These are phyloP conservation scores for Oreonectes daqikongensis DNA, from an alignment of 2,797 vertebrate genomes.

Conservation along the genomic window DNA sequence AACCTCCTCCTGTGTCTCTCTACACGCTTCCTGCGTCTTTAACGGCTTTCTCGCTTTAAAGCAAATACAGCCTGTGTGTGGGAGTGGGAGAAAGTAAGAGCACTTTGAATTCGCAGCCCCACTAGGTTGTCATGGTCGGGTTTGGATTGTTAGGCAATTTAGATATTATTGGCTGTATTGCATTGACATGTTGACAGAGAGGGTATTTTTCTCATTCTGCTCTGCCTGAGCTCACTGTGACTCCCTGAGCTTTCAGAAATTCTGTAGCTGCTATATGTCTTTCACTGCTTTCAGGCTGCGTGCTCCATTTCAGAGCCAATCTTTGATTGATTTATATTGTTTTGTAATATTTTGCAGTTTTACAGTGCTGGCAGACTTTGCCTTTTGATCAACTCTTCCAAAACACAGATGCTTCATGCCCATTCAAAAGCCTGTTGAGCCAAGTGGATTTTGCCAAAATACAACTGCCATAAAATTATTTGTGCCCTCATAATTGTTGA, in stretches of 20 bases:
- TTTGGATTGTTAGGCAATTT: slow-evolving; percentile 21
- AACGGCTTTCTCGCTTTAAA: slow-evolving; percentile 21
- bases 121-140: slow-evolving; percentile 37
- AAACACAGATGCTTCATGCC: not conserved
- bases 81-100: slow-evolving; percentile 38
- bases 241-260: not conserved
- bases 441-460: not conserved
- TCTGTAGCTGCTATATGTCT: slow-evolving; percentile 2
- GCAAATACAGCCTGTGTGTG: slow-evolving; percentile 28
- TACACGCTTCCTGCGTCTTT: not conserved
- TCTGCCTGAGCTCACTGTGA: slow-evolving; percentile 1
- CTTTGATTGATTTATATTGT: not conserved
- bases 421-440: not conserved
- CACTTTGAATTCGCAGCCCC: slow-evolving; percentile 7
- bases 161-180: slow-evolving; percentile 22
- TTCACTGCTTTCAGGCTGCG: slow-evolving; percentile 9
- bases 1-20: not conserved
- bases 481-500: not conserved
- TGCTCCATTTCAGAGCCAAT: slow-evolving; percentile 1
- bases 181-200: slow-evolving; percentile 28
- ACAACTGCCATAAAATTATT: not conserved
- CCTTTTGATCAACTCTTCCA: not conserved
- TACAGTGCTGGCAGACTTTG: not conserved
- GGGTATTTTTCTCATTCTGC: not conserved
- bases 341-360: slow-evolving; percentile 9